Evolutionary conservation across 2,113 vertebrate genomes (phyloP).

Genomic region (Taurulus bubalis): DNA sequence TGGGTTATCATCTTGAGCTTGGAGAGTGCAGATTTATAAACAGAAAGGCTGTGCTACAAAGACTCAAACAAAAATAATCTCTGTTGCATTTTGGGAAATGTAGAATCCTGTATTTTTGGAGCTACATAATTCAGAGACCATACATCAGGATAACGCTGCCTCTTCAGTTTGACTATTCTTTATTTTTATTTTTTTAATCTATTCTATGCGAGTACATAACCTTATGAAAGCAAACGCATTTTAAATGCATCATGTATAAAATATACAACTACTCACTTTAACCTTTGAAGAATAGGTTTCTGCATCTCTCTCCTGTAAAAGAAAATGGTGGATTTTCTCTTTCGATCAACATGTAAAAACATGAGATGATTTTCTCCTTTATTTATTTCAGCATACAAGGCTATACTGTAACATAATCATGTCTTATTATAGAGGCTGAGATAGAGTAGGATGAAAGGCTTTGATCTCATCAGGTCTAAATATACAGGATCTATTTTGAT

Average conservation of each 20-base stretch:
- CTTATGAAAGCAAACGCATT: not conserved
- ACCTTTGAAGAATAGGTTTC: not conserved
- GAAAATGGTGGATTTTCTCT: not conserved
- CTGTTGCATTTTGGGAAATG: not conserved
- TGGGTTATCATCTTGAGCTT: not conserved
- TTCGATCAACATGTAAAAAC: not conserved
- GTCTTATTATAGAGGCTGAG: conserved; percentile 34
- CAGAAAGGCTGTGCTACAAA: not conserved
- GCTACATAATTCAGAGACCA: not conserved
- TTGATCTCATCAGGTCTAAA: conserved; percentile 44
- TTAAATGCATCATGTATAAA: not conserved
- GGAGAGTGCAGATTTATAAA: not conserved
- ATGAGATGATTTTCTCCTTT: not conserved
- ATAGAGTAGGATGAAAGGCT: conserved; percentile 36
- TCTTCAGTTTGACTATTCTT: no score
- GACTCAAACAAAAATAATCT: not conserved
- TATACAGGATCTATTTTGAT: conserved; percentile 43
- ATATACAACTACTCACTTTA: not conserved
- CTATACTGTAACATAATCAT: conserved; percentile 25
- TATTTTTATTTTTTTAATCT: no score
- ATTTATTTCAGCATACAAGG: not conserved
- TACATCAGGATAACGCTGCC: not conserved
- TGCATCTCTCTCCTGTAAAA: not conserved
- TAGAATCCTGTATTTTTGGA: not conserved
- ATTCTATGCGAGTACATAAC: not conserved